Base-by-base conservation (phyloP, 2,888 invertebrate genomes). In the Leucophora obtusa region DNA sequence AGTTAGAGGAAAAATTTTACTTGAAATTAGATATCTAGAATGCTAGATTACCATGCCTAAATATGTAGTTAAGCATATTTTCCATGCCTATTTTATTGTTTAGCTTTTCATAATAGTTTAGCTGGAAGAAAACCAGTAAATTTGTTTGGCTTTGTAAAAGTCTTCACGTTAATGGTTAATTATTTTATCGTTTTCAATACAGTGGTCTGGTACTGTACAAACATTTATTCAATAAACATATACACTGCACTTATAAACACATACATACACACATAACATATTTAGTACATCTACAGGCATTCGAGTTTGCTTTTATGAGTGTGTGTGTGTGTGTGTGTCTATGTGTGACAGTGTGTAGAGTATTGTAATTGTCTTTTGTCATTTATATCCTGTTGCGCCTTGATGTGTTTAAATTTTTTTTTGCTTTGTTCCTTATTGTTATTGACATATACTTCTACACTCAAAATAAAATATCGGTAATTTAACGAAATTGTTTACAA, bases 321-420 rank as follows among this genome's bases (percentile, higher is more conserved):
- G 28, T 28, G n/a, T 24, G 0, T n/a, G n/a, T 18, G 14, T 59
- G 9, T 15, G 38, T 65, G 9, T n/a, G 33, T 43, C 11, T 43
- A 10, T 62, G 47, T 24, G n/a, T 17, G 43, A 14, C 24, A 24
- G 15, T 21, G 24, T 50, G 17, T 18, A 21, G 38, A 24, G 11
- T 60, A 72, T n/a, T 43, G 18, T 54, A 54, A 35, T 50, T 50
- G 56, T 58, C 54, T 56, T 68, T 69, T 73, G 69, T 60, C 79
- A 73, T 70, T 70, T 50, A 28, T 79, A 56, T 63, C 74, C 79
- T 79, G 73, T 74, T 79, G 73, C 63, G 65, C 50, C 59, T 79
- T 53, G 4, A 43, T 66, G 28, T 47, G 43, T 47, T n/a, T 60
- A 6, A 28, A 6, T 6, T 24, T 66, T 21, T 58, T 11, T 28